These are phyloP conservation scores for Thymallus thymallus DNA, from an alignment of 2,113 vertebrate species.

Conservation along the genomic window DNA sequence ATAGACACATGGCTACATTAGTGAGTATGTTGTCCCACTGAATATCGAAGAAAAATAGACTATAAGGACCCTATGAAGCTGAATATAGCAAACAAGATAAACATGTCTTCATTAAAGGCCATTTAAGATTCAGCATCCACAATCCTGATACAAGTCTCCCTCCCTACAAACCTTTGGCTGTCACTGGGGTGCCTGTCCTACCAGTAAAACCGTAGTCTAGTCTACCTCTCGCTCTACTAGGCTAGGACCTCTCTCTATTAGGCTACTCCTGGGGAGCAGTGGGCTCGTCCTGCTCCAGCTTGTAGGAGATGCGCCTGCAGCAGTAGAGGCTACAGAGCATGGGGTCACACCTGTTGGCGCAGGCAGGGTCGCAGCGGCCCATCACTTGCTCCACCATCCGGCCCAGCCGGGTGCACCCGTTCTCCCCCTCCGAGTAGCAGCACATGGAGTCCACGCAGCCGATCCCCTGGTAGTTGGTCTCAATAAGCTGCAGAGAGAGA, in stretches of 20 bases:
- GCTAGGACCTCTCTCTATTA: too few species aligned
- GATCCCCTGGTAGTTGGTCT: slow-evolving; percentile 80
- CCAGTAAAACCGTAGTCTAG: background rate
- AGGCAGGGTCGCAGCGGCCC: slow-evolving; percentile 77
- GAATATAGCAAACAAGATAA: background rate
- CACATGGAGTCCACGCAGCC: slow-evolving; percentile 97
- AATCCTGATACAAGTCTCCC: background rate
- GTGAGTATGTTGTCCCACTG: slow-evolving; percentile 1
- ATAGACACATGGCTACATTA: slow-evolving; percentile 34
- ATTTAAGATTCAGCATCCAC: background rate
- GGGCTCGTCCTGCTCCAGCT: slow-evolving; percentile 73
- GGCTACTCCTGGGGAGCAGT: slow-evolving; percentile 58
- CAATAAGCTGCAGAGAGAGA: slow-evolving; percentile 76
- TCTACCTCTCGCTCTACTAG: background rate
- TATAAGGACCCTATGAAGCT: slow-evolving; percentile 1
- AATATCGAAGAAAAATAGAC: background rate
- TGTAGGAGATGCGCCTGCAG: slow-evolving; percentile 77
- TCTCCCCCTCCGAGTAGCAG: slow-evolving; percentile 91
- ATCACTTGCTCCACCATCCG: slow-evolving; percentile 88
- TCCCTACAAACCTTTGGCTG: background rate
- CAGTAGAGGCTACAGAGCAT: slow-evolving; percentile 75
- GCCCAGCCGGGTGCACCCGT: slow-evolving; percentile 85
- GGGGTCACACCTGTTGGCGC: slow-evolving; percentile 74
- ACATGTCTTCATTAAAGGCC: slow-evolving; percentile 14
- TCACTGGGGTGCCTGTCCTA: background rate